These are phyloP conservation scores for Eulemur macaco DNA, from an alignment of 2,113 vertebrate species.

Conservation along the genomic window DNA sequence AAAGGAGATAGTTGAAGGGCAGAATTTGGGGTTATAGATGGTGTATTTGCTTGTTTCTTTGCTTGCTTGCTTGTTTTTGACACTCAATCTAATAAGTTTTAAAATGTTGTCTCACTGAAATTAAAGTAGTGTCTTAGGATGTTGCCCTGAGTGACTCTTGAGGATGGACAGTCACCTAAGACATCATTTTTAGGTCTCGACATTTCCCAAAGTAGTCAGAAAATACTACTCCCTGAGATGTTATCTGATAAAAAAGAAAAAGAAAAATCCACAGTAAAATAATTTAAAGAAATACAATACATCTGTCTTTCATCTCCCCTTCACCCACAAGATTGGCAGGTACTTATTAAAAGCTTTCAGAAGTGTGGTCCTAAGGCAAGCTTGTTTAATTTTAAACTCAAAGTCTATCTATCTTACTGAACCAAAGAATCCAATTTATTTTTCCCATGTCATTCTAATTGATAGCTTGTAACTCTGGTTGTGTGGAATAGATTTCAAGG, in stretches of 20 bases:
- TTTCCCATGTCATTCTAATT: not conserved
- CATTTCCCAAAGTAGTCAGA: conserved; percentile 3
- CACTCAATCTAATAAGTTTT: not conserved
- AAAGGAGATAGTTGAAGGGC: not conserved
- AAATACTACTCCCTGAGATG: not conserved
- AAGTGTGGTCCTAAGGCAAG: conserved; percentile 36
- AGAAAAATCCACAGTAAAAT: conserved; percentile 7
- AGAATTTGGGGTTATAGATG: not conserved
- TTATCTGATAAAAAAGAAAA: not conserved
- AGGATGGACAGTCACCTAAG: not conserved
- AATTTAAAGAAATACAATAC: not conserved
- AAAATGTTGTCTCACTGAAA: not conserved
- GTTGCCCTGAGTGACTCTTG: not conserved
- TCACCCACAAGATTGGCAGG: conserved; percentile 43
- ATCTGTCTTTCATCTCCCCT: not conserved
- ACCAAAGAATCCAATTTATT: not conserved
- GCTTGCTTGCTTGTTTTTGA: not conserved
- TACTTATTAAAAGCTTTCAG: conserved; percentile 72
- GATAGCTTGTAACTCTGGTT: not conserved
- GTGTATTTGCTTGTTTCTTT: not conserved
- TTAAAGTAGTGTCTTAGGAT: not conserved
- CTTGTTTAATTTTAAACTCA: conserved; percentile 44
- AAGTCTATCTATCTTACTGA: not conserved
- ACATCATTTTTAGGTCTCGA: not conserved
- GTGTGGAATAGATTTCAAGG: not conserved